Base-by-base conservation (phyloP, 2,888 invertebrate species). In the Polydrusus tereticollis region DNA sequence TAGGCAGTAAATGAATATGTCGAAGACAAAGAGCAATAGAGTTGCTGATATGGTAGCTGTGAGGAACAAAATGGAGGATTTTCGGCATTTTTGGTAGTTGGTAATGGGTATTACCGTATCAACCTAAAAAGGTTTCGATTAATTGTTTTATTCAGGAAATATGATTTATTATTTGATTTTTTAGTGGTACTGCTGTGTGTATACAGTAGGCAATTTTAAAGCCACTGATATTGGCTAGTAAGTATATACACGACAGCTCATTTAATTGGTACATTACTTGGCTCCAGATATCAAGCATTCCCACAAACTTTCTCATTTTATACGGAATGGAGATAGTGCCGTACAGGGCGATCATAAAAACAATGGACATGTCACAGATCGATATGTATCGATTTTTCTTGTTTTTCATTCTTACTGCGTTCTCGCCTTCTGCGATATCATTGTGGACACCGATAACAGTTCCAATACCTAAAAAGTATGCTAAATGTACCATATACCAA, bases 371-470 rank as follows among this genome's bases (percentile, higher is more conserved):
- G 50, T 81, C 81, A 14, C 77, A 76, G 10, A 77, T 69, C 12
- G 79, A 77, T 5, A 81, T 77, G 20, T 77, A 77, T 74, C 70
- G 77, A 10, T 74, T 76, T 55, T 78, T 79, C 3, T 67, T 43
- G 26, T 62, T 74, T 26, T 70, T 78, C 80, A 81, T 80, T 18
- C 79, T 62, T 0, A 79, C 36, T 0, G 80, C 77, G 47, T 73
- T 38, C n/a, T 66, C 58, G 43, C 72, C 77, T 86, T 60, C 65
- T 38, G 58, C 64, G 6, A 76, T 43, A 57, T 81, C 81, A 18
- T 69, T 55, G 23, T 69, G 33, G 5, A 80, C 55, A 8, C 80
- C 80, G 6, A 72, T 6, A 10, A 80, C 58, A 6, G 78, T 77
- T 16, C 62, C 63, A 41, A 69, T 14, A 45, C 75, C 80, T 79